phyloP scores from a whole-genome alignment of 2,113 vertebrate genomes.

The Scortum barcoo region DNA sequence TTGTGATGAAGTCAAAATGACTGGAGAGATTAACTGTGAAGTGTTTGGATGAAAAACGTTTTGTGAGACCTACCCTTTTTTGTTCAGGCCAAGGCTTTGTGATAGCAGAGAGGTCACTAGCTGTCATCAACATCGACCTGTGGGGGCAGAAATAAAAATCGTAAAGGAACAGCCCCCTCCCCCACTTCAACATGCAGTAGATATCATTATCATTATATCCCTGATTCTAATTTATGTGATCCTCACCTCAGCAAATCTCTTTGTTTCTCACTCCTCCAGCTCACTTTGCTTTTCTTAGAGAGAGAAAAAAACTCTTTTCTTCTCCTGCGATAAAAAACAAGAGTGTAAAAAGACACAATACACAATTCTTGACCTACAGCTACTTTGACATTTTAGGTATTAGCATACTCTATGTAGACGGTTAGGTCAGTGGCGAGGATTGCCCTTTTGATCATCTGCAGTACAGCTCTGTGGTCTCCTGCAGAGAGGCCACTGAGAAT shows the following conservation, averaged over 20 bases:
- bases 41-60: neutral
- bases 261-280: slow-evolving; percentile 88
- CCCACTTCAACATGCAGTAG: neutral
- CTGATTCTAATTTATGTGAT: neutral
- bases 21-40: neutral
- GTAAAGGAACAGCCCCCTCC: neutral
- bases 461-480: slow-evolving; percentile 87
- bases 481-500: slow-evolving; percentile 91
- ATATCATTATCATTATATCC: neutral
- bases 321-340: slow-evolving; percentile 59
- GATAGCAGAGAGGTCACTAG: slow-evolving; percentile 93
- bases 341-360: neutral
- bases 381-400: slow-evolving; percentile 43
- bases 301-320: slow-evolving; percentile 91
- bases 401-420: slow-evolving; percentile 90
- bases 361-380: neutral
- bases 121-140: slow-evolving; percentile 96
- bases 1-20: slow-evolving; percentile 2
- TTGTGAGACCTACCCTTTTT: slow-evolving; percentile 84
- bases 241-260: slow-evolving; percentile 90
- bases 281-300: slow-evolving; percentile 87
- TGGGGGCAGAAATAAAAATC: slow-evolving; percentile 5
- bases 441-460: slow-evolving; percentile 92
- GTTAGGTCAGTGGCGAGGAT: slow-evolving; percentile 93
- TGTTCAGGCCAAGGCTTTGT: slow-evolving; percentile 95